These are phyloP conservation scores for Elysia chlorotica DNA, from an alignment of 1,140 invertebrate species.

Conservation along the genomic window DNA sequence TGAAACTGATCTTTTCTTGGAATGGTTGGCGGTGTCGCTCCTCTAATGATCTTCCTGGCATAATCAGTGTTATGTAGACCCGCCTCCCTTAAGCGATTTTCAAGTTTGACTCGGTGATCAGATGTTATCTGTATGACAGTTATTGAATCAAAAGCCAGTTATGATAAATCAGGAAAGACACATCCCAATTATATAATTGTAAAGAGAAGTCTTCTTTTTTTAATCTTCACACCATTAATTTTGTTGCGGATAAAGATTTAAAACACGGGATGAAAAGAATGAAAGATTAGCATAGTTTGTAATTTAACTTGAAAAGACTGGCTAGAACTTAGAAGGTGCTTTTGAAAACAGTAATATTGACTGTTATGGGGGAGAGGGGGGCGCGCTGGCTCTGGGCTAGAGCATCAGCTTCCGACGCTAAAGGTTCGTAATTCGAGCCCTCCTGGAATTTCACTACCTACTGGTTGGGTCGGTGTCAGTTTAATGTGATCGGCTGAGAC, in stretches of 20 bases:
- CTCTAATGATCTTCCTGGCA: conserved; percentile 45
- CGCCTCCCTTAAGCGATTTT: conserved; percentile 51
- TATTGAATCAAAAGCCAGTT: not conserved
- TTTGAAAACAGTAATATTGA: too few relatives aligned
- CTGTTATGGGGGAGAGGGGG: too few relatives aligned
- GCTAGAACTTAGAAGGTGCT: too few relatives aligned
- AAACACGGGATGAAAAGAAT: not conserved
- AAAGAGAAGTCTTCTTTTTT: not conserved
- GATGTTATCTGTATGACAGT: conserved; percentile 46
- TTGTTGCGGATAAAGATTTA: too few relatives aligned
- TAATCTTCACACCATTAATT: not conserved
- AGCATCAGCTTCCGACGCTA: too few relatives aligned
- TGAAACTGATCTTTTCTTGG: conserved; percentile 54
- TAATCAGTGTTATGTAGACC: conserved; percentile 53
- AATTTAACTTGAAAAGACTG: too few relatives aligned
- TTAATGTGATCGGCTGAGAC: too few relatives aligned
- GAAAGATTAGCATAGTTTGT: too few relatives aligned
- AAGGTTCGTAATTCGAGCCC: too few relatives aligned
- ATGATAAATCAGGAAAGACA: not conserved
- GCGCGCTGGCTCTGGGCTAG: too few relatives aligned
- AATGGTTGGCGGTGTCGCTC: conserved; percentile 40
- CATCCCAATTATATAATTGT: not conserved
- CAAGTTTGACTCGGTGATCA: conserved; percentile 54
- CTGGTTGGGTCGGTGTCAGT: not conserved
- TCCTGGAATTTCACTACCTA: too few relatives aligned